Conservation (phyloP, 2,888 invertebrate species). For the Dexiosoma caninum region DNA sequence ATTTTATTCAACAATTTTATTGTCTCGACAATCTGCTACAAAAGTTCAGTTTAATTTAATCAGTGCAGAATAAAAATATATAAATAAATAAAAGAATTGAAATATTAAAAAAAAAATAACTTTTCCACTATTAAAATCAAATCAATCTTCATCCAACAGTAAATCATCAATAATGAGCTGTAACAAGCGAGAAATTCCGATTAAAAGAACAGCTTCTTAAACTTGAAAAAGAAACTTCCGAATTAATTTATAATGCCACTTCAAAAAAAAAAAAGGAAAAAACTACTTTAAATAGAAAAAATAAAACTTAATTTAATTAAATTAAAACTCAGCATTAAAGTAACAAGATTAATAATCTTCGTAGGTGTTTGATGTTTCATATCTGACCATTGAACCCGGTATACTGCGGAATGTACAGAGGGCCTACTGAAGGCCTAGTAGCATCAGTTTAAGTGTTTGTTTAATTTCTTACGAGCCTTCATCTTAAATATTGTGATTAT, state of each 20-base stretch:
- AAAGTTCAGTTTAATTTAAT: no score
- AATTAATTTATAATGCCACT: background rate
- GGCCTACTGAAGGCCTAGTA: conserved; percentile 17
- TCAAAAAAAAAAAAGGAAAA: background rate
- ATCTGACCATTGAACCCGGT: conserved; percentile 20
- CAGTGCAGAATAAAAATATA: no score
- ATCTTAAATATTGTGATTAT: no score
- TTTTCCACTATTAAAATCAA: background rate
- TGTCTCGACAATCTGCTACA: no score
- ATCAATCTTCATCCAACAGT: background rate
- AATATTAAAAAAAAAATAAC: background rate
- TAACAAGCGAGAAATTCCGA: conserved; percentile 10
- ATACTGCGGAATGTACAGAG: background rate
- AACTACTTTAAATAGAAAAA: conserved; percentile 2
- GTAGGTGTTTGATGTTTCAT: background rate
- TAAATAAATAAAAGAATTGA: no score
- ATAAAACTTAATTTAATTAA: background rate
- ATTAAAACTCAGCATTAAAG: background rate
- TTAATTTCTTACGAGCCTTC: no score
- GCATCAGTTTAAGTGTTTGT: no score
- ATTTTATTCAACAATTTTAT: no score
- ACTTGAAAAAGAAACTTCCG: background rate
- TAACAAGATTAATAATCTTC: background rate
- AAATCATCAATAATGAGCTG: conserved; percentile 8
- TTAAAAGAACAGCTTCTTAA: conserved; percentile 1